These are phyloP conservation scores for Disparrhopalites patrizii DNA, from an alignment of 2,888 invertebrate genomes.

Conservation along the genomic window DNA sequence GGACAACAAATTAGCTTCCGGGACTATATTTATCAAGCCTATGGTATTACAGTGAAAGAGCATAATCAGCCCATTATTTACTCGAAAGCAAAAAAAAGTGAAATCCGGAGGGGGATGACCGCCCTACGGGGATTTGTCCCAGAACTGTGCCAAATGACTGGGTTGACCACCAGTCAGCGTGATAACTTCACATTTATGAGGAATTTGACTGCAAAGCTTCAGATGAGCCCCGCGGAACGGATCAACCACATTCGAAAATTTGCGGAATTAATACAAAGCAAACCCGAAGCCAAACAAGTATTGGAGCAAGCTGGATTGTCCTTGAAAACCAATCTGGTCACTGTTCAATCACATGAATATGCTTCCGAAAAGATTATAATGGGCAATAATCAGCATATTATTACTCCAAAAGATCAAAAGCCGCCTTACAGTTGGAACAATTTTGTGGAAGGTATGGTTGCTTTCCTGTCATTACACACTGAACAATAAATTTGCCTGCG, in stretches of 20 bases:
- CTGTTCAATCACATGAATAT: not conserved
- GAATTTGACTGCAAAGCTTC: not conserved
- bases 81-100: slow-evolving; percentile 7
- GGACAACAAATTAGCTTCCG: slow-evolving; percentile 24
- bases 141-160: slow-evolving; percentile 20
- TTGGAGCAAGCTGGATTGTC: not conserved
- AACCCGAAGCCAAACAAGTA: not conserved
- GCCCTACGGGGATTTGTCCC: slow-evolving; percentile 12
- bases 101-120: slow-evolving; percentile 15
- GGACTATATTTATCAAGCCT: slow-evolving; percentile 23
- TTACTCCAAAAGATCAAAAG: too few species aligned
- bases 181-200: not conserved
- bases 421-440: too few species aligned
- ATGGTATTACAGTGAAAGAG: not conserved
- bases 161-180: slow-evolving; percentile 1
- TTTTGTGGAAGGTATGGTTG: too few species aligned
- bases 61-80: slow-evolving; percentile 20
- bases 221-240: slow-evolving; percentile 1
- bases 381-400: too few species aligned
- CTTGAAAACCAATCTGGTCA: not conserved
- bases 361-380: not conserved
- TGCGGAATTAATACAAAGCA: not conserved
- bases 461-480: too few species aligned
- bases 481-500: too few species aligned
- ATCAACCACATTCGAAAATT: slow-evolving; percentile 3